Percentiles rank a stretch among this genome's conserved stretches.
Evolutionary conservation across 2,113 vertebrate species (phyloP).

Genomic region (Pimephales promelas): DNA sequence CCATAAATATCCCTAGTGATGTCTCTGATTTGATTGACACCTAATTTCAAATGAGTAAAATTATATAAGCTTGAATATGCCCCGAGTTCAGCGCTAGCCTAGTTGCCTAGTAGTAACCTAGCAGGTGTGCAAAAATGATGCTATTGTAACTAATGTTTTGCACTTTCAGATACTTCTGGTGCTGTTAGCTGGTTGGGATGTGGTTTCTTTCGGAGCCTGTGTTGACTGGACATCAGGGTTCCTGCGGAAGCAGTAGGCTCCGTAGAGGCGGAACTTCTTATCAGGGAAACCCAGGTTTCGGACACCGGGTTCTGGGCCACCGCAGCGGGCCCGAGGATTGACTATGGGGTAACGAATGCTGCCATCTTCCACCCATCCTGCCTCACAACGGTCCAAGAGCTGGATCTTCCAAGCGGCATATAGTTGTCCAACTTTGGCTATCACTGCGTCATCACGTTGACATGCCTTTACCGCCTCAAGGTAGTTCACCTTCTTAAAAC

Average conservation of each 20-base stretch:
- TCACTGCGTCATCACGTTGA: conserved; percentile 75
- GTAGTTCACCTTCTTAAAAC: conserved; percentile 88
- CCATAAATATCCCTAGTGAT: background rate
- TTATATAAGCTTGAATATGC: conserved; percentile 46
- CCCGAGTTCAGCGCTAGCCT: conserved; percentile 29
- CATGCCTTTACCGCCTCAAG: conserved; percentile 84
- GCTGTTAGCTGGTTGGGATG: conserved; percentile 4
- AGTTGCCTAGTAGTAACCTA: conserved; percentile 57
- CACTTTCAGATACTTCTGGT: conserved; percentile 48
- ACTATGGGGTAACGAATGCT: conserved; percentile 95
- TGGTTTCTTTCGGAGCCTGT: conserved; percentile 1
- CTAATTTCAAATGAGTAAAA: conserved; percentile 53
- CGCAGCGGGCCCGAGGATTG: conserved; percentile 88
- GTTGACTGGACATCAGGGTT: conserved; percentile 55
- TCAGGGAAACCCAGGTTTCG: conserved; percentile 91
- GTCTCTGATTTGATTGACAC: conserved; percentile 57
- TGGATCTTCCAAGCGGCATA: conserved; percentile 94
- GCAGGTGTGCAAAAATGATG: conserved; percentile 44
- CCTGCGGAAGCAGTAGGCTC: conserved; percentile 86
- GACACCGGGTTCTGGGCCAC: conserved; percentile 85
- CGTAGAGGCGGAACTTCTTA: conserved; percentile 87
- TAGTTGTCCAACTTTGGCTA: conserved; percentile 92
- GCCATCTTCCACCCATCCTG: conserved; percentile 90
- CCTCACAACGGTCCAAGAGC: conserved; percentile 90
- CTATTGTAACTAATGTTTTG: conserved; percentile 45